Evolutionary conservation across 2,888 invertebrate species (phyloP), one percentile per base, ranked within the genome.

Genomic region (Deilephila elpenor): DNA sequence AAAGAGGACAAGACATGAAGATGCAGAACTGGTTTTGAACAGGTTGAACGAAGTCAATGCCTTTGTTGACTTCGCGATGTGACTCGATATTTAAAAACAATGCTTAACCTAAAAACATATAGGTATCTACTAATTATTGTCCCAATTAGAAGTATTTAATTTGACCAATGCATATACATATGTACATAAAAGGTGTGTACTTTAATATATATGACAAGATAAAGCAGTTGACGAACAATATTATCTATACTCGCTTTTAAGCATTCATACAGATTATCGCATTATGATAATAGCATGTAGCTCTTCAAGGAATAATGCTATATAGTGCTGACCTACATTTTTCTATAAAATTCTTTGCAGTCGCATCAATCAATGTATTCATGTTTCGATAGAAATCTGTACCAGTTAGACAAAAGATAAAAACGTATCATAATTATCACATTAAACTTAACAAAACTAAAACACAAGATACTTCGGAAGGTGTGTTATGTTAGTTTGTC

Each of bases 21-120:
- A 51, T 67, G 67, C 44, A 67, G 51, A 67, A 67, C 67, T 67
- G 67, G 67, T 67, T 67, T 67, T 44, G 25, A 67, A 44, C 51
- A 67, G 51, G 67, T 51, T 51, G 20, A 51, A 4, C 64, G 20
- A 20, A 64, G 44, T n/a, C 44, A 51, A 67, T 25, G 67, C 44
- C 44, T 67, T 44, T 25, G 51, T 51, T 20, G 44, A 17, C 44
- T 51, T 51, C 25, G 51, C 67, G 6, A 67, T 67, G 44, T 51
- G 25, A 44, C 1, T 5, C 20, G 14, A 25, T 67, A 51, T 25
- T 67, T 51, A 17, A 44, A 67, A 67, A 67, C 44, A 64, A 29
- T 64, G 37, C n/a, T 37, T 37, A 37, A 37, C 7, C 59, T 59
- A 8, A 20, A 8, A 59, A 11, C 34, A 19, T 19, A 17, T 20